Percentiles rank a stretch among this genome's conserved stretches.
These are phyloP conservation scores for Aspidiotus destructor DNA, from an alignment of 2,888 invertebrate species.

Conservation along the genomic window DNA sequence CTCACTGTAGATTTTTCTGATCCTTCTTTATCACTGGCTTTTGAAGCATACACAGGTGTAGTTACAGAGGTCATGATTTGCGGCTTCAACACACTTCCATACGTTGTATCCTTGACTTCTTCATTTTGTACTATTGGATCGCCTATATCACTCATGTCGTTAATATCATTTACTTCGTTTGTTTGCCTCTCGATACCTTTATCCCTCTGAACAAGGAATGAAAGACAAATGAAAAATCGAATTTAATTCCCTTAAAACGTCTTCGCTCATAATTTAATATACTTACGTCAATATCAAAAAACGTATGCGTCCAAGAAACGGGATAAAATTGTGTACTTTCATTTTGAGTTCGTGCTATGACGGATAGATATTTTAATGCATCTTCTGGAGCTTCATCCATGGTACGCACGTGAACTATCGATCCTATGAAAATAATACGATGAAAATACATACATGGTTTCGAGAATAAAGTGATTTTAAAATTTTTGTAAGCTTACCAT, in stretches of 20 bases:
- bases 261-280: too few relatives aligned
- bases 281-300: conserved; percentile 74
- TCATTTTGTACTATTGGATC: neutral
- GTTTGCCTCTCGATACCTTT: too few relatives aligned
- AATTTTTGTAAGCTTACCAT: conserved; percentile 6
- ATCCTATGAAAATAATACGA: conserved; percentile 51
- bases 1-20: too few relatives aligned
- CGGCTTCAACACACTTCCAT: conserved; percentile 7
- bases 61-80: conserved; percentile 77
- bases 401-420: conserved; percentile 91
- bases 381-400: conserved; percentile 95
- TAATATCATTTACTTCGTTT: neutral
- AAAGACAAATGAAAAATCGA: too few relatives aligned
- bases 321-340: conserved; percentile 72
- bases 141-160: neutral
- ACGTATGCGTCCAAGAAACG: conserved; percentile 94
- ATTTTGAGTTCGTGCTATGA: conserved; percentile 91
- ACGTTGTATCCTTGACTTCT: neutral
- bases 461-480: neutral
- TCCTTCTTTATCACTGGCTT: too few relatives aligned
- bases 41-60: conserved; percentile 73
- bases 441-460: neutral
- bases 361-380: conserved; percentile 90
- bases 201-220: too few relatives aligned
- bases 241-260: too few relatives aligned